Evolutionary conservation across 2,113 vertebrate species (phyloP).

Genomic region (Pristiophorus japonicus): DNA sequence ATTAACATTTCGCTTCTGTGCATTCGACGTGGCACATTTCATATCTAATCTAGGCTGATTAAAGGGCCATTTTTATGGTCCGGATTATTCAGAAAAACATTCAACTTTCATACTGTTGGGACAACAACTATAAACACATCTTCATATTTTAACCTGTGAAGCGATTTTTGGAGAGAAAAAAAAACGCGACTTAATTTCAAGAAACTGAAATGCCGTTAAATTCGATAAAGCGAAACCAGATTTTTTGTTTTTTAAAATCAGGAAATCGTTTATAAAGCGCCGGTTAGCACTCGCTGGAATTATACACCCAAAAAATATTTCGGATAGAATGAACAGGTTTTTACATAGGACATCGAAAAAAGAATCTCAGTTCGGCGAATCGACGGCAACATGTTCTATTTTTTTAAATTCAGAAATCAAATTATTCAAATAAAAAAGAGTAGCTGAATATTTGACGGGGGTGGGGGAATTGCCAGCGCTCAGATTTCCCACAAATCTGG

Average conservation of each 20-base stretch:
- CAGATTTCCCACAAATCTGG: neutral
- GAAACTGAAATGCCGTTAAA: neutral
- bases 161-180: neutral
- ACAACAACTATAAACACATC: neutral
- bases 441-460: neutral
- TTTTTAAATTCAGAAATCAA: neutral
- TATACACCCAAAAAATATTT: neutral
- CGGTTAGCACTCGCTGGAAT: neutral
- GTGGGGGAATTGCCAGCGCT: neutral
- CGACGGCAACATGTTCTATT: neutral
- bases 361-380: neutral
- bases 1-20: neutral
- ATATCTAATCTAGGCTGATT: neutral
- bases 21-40: constrained; percentile 20
- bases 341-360: neutral
- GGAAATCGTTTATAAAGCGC: neutral
- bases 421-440: neutral
- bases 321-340: neutral
- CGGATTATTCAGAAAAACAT: neutral
- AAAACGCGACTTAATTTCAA: neutral
- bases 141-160: neutral
- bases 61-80: neutral
- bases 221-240: neutral
- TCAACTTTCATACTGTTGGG: neutral
- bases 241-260: neutral